These are phyloP conservation scores for Liasis olivaceus DNA, from an alignment of 2,797 vertebrate genomes.

Conservation along the genomic window DNA sequence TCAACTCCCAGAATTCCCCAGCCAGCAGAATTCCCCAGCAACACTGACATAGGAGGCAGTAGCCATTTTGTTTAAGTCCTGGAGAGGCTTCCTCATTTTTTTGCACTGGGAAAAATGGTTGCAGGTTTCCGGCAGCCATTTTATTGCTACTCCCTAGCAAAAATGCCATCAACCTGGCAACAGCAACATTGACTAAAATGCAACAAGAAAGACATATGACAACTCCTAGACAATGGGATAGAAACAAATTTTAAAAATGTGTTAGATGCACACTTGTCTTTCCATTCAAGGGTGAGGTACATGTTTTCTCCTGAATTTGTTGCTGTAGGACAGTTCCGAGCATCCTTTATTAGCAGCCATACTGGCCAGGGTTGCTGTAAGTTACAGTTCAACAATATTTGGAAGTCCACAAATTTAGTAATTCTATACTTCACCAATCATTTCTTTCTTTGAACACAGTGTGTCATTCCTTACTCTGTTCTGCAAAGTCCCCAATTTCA, in stretches of 20 bases:
- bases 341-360: not conserved
- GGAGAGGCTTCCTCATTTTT: slow-evolving; percentile 37
- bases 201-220: not conserved
- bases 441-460: not conserved
- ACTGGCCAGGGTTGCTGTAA: not conserved
- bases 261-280: not conserved
- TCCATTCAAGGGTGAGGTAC: not conserved
- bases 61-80: not conserved
- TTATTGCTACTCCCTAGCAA: slow-evolving; percentile 33
- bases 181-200: fast-evolving
- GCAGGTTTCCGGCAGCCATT: slow-evolving; percentile 31
- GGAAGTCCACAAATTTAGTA: not conserved
- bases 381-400: not conserved
- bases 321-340: not conserved
- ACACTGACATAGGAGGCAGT: too few relatives aligned
- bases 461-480: not conserved
- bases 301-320: not conserved
- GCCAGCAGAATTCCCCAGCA: too few relatives aligned
- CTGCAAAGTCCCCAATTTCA: not conserved
- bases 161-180: not conserved
- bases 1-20: too few relatives aligned
- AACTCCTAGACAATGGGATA: not conserved
- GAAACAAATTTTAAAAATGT: not conserved
- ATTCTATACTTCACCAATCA: not conserved
- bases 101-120: slow-evolving; percentile 13